Percentiles rank a stretch among this genome's conserved stretches.
phyloP scores from a whole-genome alignment of 1,140 invertebrate species.

The Psilanteris sp. region DNA sequence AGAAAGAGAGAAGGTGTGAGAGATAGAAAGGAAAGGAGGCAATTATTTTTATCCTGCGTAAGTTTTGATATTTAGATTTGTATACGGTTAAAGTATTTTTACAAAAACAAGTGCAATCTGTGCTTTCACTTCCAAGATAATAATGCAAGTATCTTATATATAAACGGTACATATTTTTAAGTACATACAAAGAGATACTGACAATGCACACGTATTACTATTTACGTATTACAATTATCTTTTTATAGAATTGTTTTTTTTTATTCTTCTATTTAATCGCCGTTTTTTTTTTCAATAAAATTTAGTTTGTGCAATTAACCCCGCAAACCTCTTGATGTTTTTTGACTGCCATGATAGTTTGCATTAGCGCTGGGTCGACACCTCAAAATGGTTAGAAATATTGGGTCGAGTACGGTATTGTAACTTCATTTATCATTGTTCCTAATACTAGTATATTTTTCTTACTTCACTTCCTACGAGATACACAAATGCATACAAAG shows the following conservation, averaged over 20 bases:
- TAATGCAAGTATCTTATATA: conserved; percentile 24
- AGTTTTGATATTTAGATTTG: conserved; percentile 46
- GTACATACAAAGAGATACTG: conserved; percentile 44
- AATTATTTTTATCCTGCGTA: conserved; percentile 17
- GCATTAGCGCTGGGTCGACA: conserved; percentile 44
- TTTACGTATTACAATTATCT: conserved; percentile 34
- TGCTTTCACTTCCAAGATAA: conserved; percentile 39
- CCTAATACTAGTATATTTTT: conserved; percentile 61
- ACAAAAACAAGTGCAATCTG: conserved; percentile 48
- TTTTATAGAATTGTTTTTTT: conserved; percentile 4
- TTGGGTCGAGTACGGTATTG: conserved; percentile 58
- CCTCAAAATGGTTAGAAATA: conserved; percentile 26
- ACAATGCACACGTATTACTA: conserved; percentile 37
- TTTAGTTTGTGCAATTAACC: conserved; percentile 34
- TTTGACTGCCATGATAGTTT: conserved; percentile 8
- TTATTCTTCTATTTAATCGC: too few relatives aligned
- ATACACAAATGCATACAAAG: conserved; percentile 43
- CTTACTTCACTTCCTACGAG: conserved; percentile 24
- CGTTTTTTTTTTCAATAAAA: conserved; percentile 1
- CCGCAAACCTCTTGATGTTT: neutral
- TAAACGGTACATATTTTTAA: conserved; percentile 18
- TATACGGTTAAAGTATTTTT: conserved; percentile 49
- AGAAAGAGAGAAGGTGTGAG: too few relatives aligned
- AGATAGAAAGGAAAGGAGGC: too few relatives aligned
- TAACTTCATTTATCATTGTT: conserved; percentile 56